phyloP scores from a whole-genome alignment of 2,113 vertebrate species.

The Cephalopholis sonnerati region DNA sequence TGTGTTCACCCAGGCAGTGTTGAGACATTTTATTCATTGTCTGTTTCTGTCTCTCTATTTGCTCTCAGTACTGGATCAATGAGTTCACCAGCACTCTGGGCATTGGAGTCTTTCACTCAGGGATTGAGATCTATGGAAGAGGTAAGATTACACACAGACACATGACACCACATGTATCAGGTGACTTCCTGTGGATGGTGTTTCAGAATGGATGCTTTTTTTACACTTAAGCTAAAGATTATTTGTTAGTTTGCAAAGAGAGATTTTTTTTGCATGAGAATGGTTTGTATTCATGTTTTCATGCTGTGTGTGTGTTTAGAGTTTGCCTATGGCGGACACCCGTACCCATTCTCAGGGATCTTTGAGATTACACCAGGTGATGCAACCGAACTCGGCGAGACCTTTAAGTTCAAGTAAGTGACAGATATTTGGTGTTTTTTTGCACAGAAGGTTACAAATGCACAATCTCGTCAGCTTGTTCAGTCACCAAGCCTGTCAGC shows the following conservation, averaged over 20 bases:
- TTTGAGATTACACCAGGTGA: constrained; percentile 98
- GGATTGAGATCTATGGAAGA: constrained; percentile 98
- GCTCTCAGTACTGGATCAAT: constrained; percentile 97
- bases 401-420: constrained; percentile 99
- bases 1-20: not conserved
- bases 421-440: not conserved
- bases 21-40: not conserved
- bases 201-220: constrained; percentile 8
- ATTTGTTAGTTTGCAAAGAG: not conserved
- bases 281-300: not conserved
- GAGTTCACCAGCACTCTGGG: constrained; percentile 98
- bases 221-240: not conserved
- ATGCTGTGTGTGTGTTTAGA: constrained; percentile 79
- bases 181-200: not conserved
- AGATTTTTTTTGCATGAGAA: not conserved
- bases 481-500: not conserved
- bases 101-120: constrained; percentile 99
- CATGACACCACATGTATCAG: not conserved
- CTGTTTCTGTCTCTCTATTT: constrained; percentile 19
- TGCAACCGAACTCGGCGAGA: constrained; percentile 96
- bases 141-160: constrained; percentile 83
- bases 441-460: not conserved
- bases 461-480: not conserved
- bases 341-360: constrained; percentile 99
- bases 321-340: constrained; percentile 99